These are phyloP conservation scores for Vidua chalybeata DNA, from an alignment of 2,113 vertebrate genomes.

Conservation along the genomic window DNA sequence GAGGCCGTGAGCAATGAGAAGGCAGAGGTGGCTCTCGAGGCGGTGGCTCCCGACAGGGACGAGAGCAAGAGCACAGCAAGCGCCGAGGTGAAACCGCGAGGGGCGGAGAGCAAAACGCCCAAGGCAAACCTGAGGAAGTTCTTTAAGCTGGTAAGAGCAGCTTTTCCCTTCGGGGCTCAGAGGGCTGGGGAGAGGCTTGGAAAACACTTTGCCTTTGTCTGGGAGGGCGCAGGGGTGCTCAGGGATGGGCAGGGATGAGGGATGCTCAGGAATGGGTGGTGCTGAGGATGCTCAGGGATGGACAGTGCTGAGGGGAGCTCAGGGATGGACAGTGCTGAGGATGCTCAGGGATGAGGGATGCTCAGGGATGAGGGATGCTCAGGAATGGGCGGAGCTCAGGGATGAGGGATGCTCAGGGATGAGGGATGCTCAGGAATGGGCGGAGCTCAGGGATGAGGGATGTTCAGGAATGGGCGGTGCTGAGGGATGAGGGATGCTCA, in stretches of 20 bases:
- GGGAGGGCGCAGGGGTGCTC: fast-evolving
- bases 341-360: too few relatives aligned
- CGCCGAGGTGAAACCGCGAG: slow-evolving; percentile 14
- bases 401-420: background rate
- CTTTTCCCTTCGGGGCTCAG: background rate
- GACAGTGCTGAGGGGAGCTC: background rate
- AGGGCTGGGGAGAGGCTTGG: background rate
- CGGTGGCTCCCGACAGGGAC: slow-evolving; percentile 10
- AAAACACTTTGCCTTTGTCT: background rate
- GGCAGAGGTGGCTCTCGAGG: background rate
- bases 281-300: too few relatives aligned
- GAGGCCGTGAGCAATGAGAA: slow-evolving; percentile 48
- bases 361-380: background rate
- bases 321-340: too few relatives aligned
- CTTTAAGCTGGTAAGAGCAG: slow-evolving; percentile 78
- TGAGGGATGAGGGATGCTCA: too few relatives aligned
- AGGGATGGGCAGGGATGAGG: background rate
- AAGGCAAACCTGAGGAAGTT: slow-evolving; percentile 73
- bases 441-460: background rate
- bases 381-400: background rate
- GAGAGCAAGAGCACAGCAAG: background rate
- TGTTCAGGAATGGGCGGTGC: background rate
- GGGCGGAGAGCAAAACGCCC: slow-evolving; percentile 63
- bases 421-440: too few relatives aligned
- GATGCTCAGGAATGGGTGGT: too few relatives aligned